Evolutionary conservation across 2,797 vertebrate species (phyloP).

Genomic region (Nothura maculosa): DNA sequence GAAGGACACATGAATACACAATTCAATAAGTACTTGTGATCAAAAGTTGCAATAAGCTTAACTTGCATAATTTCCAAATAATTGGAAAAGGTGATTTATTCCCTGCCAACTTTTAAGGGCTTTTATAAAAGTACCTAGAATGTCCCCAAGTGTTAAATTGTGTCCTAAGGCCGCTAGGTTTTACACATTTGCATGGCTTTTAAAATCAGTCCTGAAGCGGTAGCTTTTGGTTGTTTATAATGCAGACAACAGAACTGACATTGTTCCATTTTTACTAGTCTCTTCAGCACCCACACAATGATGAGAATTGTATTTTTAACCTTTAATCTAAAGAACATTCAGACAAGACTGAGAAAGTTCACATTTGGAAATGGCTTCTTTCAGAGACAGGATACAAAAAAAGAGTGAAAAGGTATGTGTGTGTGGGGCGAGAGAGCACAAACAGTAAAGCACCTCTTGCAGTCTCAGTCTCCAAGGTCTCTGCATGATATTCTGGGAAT

Average conservation of each 20-base stretch:
- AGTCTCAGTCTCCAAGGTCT: slow-evolving; percentile 10
- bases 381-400: neutral
- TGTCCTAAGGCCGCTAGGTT: slow-evolving; percentile 76
- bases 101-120: slow-evolving; percentile 73
- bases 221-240: slow-evolving; percentile 68
- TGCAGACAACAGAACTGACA: slow-evolving; percentile 54
- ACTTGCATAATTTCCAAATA: slow-evolving; percentile 73
- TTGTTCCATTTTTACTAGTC: slow-evolving; percentile 60
- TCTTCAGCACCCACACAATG: slow-evolving; percentile 55
- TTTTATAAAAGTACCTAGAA: slow-evolving; percentile 73
- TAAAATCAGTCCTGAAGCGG: slow-evolving; percentile 68
- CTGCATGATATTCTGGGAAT: slow-evolving; percentile 21
- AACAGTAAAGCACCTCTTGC: slow-evolving; percentile 47
- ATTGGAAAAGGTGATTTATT: slow-evolving; percentile 75
- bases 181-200: slow-evolving; percentile 75
- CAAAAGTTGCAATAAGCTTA: slow-evolving; percentile 39
- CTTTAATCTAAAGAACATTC: slow-evolving; percentile 58
- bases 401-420: neutral
- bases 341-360: slow-evolving; percentile 45
- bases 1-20: neutral
- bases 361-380: slow-evolving; percentile 69
- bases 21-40: slow-evolving; percentile 35
- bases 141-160: slow-evolving; percentile 71
- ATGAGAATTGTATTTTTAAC: slow-evolving; percentile 54
- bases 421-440: neutral